Base-by-base conservation (phyloP, 2,113 vertebrate species). In the Pangasianodon gigas region DNA sequence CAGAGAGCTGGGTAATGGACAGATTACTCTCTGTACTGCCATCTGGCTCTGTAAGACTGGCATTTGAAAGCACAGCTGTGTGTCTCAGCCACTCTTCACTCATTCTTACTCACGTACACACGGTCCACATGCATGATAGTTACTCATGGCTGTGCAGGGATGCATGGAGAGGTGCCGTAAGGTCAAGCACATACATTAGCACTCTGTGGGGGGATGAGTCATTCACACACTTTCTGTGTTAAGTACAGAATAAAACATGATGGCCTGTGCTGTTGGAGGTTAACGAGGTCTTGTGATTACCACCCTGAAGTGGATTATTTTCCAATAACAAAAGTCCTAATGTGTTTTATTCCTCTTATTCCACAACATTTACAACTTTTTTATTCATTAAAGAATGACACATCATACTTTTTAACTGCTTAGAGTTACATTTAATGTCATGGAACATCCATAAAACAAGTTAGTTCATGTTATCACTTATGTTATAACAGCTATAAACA, bases 11-110 rank as follows among this genome's bases (percentile, higher is more conserved):
- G 71, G 69, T 54, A 89, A 79, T n/a, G 32, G 82, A 75, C 54
- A 85, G 83, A 86, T 85, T 85, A 89, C 71, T 60, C 48, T 62
- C 32, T 7, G 5, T 19, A n/a, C n/a, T 29, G 74, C 88, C 88
- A 89, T 86, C 88, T 89, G 88, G 83, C 74, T 86, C 29, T 52
- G 74, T 84, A 80, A 80, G 58, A 67, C 44, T 86, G 88, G 60
- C 89, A 86, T 90, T 90, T 90, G 26, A 58, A 86, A 69, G 89
- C 85, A 86, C 58, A 86, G 84, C 84, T 81, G 89, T 86, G 84
- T 80, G 84, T 81, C 37, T 86, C 58, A 7, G 52, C 46, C 75
- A 19, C 69, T 52, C 44, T 18, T 77, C 88, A 86, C 74, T 79
- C 83, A 9, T 74, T 79, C 82, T 84, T 80, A 67, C 84, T 86